Evolutionary conservation across 2,888 invertebrate species (phyloP).

Genomic region (Sphaeridia pumilis): DNA sequence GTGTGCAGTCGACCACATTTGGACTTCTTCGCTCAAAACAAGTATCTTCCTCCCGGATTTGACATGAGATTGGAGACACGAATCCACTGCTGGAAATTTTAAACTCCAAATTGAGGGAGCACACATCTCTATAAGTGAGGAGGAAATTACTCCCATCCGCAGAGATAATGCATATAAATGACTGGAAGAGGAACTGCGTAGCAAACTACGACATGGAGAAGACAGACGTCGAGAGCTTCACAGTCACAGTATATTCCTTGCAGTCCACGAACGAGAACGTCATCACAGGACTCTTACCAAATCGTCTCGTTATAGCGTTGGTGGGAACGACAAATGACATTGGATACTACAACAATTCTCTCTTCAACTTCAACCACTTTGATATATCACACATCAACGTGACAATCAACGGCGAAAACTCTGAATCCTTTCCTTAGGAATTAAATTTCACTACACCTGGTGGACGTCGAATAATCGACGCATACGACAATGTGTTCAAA

Average conservation of each 20-base stretch:
- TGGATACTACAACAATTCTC: too few species aligned
- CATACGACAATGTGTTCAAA: neutral
- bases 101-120: slow-evolving; percentile 16
- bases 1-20: slow-evolving; percentile 15
- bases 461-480: neutral
- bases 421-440: too few species aligned
- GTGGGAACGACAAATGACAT: slow-evolving; percentile 4
- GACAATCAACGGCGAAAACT: too few species aligned
- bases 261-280: slow-evolving; percentile 14
- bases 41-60: slow-evolving; percentile 16
- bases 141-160: slow-evolving; percentile 15
- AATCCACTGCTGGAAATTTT: too few species aligned
- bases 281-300: slow-evolving; percentile 12
- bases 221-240: slow-evolving; percentile 14
- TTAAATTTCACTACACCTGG: too few species aligned
- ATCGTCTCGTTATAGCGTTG: slow-evolving; percentile 16
- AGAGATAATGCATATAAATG: slow-evolving; percentile 9
- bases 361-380: too few species aligned
- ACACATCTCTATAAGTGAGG: slow-evolving; percentile 7
- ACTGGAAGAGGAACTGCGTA: slow-evolving; percentile 8
- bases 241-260: slow-evolving; percentile 12
- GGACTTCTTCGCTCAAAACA: slow-evolving; percentile 13
- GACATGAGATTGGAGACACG: slow-evolving; percentile 13
- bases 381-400: too few species aligned
- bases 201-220: slow-evolving; percentile 11